phyloP scores from a whole-genome alignment of 92 coral and sea anemone genomes.

The Epizoanthus ramosus region DNA sequence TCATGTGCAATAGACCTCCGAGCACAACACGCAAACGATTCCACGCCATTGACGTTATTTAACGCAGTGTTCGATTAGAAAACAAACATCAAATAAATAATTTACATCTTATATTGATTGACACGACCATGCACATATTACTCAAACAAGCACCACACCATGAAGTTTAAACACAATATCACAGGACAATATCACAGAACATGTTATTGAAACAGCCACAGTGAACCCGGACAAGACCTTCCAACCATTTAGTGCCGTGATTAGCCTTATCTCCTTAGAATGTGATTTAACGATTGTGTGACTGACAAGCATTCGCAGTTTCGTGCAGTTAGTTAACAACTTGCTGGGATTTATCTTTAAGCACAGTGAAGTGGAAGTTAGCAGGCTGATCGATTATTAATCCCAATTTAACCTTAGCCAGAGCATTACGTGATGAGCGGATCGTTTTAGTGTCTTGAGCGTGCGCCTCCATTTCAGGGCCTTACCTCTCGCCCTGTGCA shows the following conservation, averaged over 20 bases:
- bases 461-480: constrained; percentile 35
- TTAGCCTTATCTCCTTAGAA: constrained; percentile 30
- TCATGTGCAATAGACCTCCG: background rate
- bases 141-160: constrained; percentile 13
- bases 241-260: constrained; percentile 46
- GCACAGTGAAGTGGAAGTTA: constrained; percentile 50
- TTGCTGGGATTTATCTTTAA: constrained; percentile 27
- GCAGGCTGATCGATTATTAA: constrained; percentile 43
- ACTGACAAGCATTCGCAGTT: constrained; percentile 39
- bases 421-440: constrained; percentile 28
- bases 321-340: constrained; percentile 45
- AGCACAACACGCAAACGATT: constrained; percentile 40
- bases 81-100: constrained; percentile 27
- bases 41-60: constrained; percentile 13
- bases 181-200: constrained; percentile 14
- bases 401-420: constrained; percentile 40
- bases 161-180: constrained; percentile 25
- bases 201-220: constrained; percentile 41
- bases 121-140: background rate
- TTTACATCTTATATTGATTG: constrained; percentile 11
- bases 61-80: constrained; percentile 26
- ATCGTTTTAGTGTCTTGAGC: constrained; percentile 38
- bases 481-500: constrained; percentile 95
- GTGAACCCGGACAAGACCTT: constrained; percentile 45
- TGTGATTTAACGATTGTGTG: constrained; percentile 30